Conservation (phyloP, 2,888 invertebrate species). For the Brenthis daphne region DNA sequence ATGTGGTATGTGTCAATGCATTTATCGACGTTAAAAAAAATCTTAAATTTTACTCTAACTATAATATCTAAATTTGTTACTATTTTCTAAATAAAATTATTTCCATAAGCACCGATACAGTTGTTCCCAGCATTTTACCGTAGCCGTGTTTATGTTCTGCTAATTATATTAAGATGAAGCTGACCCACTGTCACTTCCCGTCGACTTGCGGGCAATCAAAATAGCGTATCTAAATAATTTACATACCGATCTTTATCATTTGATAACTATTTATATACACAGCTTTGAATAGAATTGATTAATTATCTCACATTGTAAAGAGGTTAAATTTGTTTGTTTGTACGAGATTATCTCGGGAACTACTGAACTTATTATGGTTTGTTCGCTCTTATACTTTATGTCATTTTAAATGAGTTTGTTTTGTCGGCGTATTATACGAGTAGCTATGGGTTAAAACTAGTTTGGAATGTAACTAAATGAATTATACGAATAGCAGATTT, state of each 20-base stretch:
- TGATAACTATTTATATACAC: constrained; percentile 6
- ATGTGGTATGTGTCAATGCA: too few relatives aligned
- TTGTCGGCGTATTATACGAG: too few relatives aligned
- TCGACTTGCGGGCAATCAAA: constrained; percentile 19
- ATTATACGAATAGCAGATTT: too few relatives aligned
- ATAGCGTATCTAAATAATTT: constrained; percentile 14
- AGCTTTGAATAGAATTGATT: neutral
- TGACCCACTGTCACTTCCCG: constrained; percentile 35
- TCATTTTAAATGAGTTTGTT: too few relatives aligned
- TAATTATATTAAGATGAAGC: constrained; percentile 34
- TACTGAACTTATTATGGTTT: too few relatives aligned
- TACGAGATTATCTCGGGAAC: neutral
- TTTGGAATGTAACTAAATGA: too few relatives aligned
- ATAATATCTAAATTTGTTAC: too few relatives aligned
- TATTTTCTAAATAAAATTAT: constrained; percentile 4
- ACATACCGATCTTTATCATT: constrained; percentile 22
- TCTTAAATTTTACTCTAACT: neutral
- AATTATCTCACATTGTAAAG: neutral
- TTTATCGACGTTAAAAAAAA: too few relatives aligned
- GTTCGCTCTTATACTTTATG: too few relatives aligned
- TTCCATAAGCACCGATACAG: constrained; percentile 18
- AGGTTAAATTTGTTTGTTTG: neutral
- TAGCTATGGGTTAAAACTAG: too few relatives aligned
- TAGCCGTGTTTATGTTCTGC: constrained; percentile 25
- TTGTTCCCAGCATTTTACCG: constrained; percentile 29